Base-by-base conservation (phyloP, 2,797 vertebrate genomes). In the Clamator glandarius region DNA sequence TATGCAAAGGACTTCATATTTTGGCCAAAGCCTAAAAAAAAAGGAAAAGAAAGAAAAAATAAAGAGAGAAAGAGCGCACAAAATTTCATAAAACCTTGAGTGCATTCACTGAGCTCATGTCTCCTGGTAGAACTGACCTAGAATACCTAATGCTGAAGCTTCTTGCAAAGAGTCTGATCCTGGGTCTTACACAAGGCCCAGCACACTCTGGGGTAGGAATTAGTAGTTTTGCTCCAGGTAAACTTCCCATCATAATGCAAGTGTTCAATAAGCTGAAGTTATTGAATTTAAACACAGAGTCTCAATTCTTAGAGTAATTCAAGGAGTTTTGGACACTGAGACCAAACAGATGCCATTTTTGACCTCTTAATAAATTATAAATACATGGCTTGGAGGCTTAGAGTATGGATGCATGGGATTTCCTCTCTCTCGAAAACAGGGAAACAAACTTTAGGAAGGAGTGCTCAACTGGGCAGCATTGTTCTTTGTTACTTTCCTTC, bases 331-430 rank as follows among this genome's bases (percentile, higher is more conserved):
- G 67, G 85, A 74, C 17, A 51, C 55, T 36, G 51, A 88, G 55
- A 86, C 73, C 69, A 39, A 84, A 31, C 18, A 95, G 93, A 92
- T 79, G 52, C 57, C 83, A 64, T 52, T 95, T 93, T 70, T 94
- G 91, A 96, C 89, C 89, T 92, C 55, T 82, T 92, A 81, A 86
- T 90, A 90, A 94, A 90, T 96, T 88, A 90, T 90, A 92, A 84
- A 92, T 85, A 59, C 33, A 24, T 87, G 69, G 91, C 87, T 88
- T 15, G 50, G 41, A 77, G 82, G 59, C 79, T 82, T 44, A n/a
- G 51, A 68, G 41, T 8, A 1, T 79, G 66, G 66, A 66, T 63
- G 46, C 55, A 44, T 73, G 59, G 69, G 4, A 0, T 84, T 91
- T 91, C 68, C 33, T 82, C 64, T 80, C 24, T 80, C 58, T 84